Conservation (phyloP, 2,113 vertebrate genomes). For the Gymnorhina tibicen region DNA sequence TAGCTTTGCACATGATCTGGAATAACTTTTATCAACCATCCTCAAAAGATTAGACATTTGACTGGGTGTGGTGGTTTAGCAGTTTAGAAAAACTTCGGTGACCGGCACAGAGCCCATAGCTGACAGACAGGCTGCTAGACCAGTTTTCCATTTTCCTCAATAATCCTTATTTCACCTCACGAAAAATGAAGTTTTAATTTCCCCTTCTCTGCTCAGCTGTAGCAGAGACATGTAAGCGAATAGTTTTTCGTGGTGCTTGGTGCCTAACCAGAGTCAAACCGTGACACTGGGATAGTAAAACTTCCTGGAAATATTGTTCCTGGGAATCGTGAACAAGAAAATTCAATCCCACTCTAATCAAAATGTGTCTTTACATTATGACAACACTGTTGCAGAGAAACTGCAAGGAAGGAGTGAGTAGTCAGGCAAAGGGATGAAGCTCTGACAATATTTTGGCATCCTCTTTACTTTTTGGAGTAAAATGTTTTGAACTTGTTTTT, state of each 20-base stretch:
- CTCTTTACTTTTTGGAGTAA: neutral
- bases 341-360: neutral
- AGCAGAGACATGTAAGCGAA: too few species aligned
- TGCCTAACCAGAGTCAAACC: too few species aligned
- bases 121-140: too few species aligned
- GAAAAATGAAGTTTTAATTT: too few species aligned
- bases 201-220: too few species aligned
- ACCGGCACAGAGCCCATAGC: too few species aligned
- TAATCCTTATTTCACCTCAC: too few species aligned
- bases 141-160: too few species aligned
- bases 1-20: neutral
- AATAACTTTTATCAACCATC: neutral
- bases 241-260: too few species aligned
- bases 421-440: neutral
- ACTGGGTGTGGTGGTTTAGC: neutral
- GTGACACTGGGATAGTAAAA: neutral
- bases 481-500: neutral
- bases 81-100: too few species aligned
- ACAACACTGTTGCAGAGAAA: neutral
- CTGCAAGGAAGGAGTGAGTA: neutral
- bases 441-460: neutral
- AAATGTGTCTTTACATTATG: neutral
- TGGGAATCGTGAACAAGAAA: neutral
- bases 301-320: neutral
- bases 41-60: neutral